Conservation (phyloP, 2,888 invertebrate genomes). For the Nephrotoma guestfalica region DNA sequence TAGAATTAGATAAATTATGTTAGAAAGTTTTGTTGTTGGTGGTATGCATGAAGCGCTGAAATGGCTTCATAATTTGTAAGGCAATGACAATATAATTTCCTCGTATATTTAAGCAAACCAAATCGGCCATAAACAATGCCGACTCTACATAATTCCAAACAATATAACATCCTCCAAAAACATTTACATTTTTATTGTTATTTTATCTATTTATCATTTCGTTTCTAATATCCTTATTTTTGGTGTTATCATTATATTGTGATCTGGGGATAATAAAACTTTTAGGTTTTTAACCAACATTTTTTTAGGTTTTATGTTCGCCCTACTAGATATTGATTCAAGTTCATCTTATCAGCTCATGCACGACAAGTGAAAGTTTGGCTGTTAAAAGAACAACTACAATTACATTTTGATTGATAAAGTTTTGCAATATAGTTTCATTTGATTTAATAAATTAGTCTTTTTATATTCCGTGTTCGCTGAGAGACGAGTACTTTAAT, state of each 20-base stretch:
- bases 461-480: neutral
- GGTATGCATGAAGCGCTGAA: neutral
- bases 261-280: neutral
- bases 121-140: neutral
- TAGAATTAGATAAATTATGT: neutral
- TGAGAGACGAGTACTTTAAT: no score
- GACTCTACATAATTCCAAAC: neutral
- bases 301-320: neutral
- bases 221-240: neutral
- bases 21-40: neutral
- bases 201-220: neutral
- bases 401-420: neutral
- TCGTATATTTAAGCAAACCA: neutral
- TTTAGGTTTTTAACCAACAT: neutral
- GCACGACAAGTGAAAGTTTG: neutral
- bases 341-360: neutral
- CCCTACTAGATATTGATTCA: neutral
- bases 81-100: neutral
- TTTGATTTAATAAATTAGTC: neutral
- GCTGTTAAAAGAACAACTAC: neutral
- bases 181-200: neutral
- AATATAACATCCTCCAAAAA: neutral
- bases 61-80: neutral
- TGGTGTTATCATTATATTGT: neutral
- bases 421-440: neutral